Base-by-base conservation (phyloP, 92 coral and sea anemone species). In the Phenganax subtilis region DNA sequence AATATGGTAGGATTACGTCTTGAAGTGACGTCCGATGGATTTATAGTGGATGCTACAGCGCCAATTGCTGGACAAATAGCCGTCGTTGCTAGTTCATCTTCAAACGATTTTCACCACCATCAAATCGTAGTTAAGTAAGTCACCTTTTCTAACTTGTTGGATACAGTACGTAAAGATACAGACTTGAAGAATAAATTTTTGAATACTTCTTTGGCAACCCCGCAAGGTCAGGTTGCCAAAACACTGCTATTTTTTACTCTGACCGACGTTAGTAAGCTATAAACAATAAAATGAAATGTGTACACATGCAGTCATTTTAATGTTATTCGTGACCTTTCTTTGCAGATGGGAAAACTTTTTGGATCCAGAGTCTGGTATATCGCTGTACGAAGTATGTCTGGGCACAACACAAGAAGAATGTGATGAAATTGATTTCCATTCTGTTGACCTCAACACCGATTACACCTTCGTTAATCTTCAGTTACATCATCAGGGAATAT, bases 11-110 rank as follows among this genome's bases (percentile, higher is more conserved):
- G 90, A 2, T 91, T 91, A 54, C 81, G 80, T 61, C 76, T 28
- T 51, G 93, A 91, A 25, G 88, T 90, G 51, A 8, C 75, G 9
- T 93, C 97, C 0, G 86, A 91, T 55, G 97, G 91, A 0, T 89
- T 93, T 57, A 85, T 86, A 6, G 92, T 93, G 0, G 97, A 93
- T 82, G 89, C 84, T 69, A 91, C 91, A 15, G 90, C 97, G 60
- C 97, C 97, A 9, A 17, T 59, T 9, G 55, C 84, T 2, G 85
- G 88, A 56, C 72, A 20, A 44, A 91, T 88, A 37, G 47, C 47
- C 56, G 79, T 89, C 85, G 9, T 87, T 20, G 97, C 87, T 7
- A 57, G 81, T 44, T 88, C 84, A 28, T 4, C 63, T 29, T 56
- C 74, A n/a, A 88, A 75, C 20, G 59, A 92, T 52, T 83, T 89